Conservation (phyloP, 2,113 vertebrate species). For the Oreochromis spilurus region DNA sequence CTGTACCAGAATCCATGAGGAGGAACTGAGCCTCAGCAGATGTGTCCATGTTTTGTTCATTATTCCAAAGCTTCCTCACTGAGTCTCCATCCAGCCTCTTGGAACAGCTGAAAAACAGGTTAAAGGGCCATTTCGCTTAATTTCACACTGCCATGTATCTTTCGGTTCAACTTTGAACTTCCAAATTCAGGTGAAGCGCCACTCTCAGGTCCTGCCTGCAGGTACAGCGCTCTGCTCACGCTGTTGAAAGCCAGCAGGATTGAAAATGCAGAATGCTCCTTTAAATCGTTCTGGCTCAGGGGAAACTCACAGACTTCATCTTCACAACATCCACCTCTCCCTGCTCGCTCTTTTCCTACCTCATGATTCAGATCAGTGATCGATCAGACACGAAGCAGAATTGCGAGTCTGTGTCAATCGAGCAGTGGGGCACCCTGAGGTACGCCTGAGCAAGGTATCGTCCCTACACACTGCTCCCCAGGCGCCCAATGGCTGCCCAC, state of each 20-base stretch:
- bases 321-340: not conserved
- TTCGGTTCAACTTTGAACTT: not conserved
- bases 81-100: not conserved
- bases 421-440: not conserved
- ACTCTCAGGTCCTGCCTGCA: not conserved
- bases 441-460: not conserved
- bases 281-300: not conserved
- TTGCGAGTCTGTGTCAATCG: not conserved
- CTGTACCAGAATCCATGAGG: not conserved
- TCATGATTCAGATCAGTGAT: not conserved
- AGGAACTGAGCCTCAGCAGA: not conserved
- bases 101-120: not conserved
- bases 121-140: not conserved
- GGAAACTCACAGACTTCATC: not conserved
- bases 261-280: not conserved
- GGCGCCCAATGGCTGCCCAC: too few species aligned
- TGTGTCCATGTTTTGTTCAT: not conserved
- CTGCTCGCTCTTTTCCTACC: not conserved
- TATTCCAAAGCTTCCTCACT: not conserved
- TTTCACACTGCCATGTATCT: not conserved
- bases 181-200: not conserved
- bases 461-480: too few species aligned
- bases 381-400: not conserved
- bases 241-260: not conserved
- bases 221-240: not conserved